Evolutionary conservation across 2,888 invertebrate species (phyloP).

Genomic region (Ornithoptera priamus): DNA sequence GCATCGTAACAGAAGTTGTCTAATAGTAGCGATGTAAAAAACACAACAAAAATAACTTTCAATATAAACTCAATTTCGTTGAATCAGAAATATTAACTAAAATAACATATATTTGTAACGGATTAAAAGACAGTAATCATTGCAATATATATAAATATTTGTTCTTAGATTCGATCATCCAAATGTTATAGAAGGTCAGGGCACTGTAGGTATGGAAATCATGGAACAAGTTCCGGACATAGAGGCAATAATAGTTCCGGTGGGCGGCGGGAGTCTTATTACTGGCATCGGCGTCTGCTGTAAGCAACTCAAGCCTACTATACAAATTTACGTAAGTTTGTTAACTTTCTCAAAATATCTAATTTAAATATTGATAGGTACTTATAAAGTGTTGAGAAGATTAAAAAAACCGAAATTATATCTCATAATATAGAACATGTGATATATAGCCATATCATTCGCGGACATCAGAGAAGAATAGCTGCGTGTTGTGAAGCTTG

Average conservation of each 20-base stretch:
- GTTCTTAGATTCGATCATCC: constrained; percentile 91
- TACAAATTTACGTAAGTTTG: constrained; percentile 89
- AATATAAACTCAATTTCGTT: too few relatives aligned
- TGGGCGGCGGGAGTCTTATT: constrained; percentile 95
- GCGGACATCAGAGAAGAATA: too few relatives aligned
- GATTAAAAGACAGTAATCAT: background rate
- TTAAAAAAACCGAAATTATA: too few relatives aligned
- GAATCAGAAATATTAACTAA: too few relatives aligned
- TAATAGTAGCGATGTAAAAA: too few relatives aligned
- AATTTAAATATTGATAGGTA: background rate
- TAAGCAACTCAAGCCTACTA: constrained; percentile 90
- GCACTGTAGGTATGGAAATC: constrained; percentile 95
- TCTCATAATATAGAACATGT: too few relatives aligned
- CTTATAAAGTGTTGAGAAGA: background rate
- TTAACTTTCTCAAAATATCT: background rate
- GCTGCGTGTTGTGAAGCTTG: too few relatives aligned
- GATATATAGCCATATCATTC: too few relatives aligned
- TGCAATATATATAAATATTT: background rate
- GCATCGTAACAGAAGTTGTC: too few relatives aligned
- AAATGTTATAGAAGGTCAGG: constrained; percentile 95
- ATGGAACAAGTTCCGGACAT: constrained; percentile 91
- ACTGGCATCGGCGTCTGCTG: constrained; percentile 90
- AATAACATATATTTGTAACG: too few relatives aligned
- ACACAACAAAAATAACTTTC: too few relatives aligned
- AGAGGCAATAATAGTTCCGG: constrained; percentile 94